phyloP scores from a whole-genome alignment of 2,113 vertebrate genomes.

The Hymenochirus boettgeri region DNA sequence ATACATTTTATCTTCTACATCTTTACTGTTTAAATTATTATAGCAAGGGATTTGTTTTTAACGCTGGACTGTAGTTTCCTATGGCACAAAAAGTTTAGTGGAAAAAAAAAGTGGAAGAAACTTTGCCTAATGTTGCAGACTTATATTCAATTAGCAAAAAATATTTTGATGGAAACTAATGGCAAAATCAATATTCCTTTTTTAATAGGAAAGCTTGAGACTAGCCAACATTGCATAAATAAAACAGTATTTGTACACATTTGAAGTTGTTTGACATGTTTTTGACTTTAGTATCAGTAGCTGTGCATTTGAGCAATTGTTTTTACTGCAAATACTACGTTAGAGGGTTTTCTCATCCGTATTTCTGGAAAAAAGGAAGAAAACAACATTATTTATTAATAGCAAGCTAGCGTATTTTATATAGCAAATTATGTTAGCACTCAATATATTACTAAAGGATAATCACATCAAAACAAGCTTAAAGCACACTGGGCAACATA shows the following conservation, averaged over 20 bases:
- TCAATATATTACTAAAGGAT: no score
- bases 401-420: neutral
- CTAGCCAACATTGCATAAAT: neutral
- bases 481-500: no score
- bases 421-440: no score
- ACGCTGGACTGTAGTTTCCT: constrained; percentile 20
- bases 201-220: constrained; percentile 4
- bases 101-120: constrained; percentile 26
- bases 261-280: neutral
- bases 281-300: neutral
- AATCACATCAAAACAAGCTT: no score
- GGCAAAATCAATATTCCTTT: constrained; percentile 14
- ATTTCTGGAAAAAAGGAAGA: neutral
- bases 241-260: neutral
- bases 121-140: constrained; percentile 13
- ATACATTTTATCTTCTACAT: constrained; percentile 16
- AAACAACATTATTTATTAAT: neutral
- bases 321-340: neutral
- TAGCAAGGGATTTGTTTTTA: constrained; percentile 15
- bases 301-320: neutral
- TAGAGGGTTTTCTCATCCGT: no score
- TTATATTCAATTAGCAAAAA: constrained; percentile 2
- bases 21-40: constrained; percentile 16
- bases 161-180: constrained; percentile 2
- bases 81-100: constrained; percentile 34